Conservation (phyloP, 2,888 invertebrate genomes). For the Erpobdella octoculata region DNA sequence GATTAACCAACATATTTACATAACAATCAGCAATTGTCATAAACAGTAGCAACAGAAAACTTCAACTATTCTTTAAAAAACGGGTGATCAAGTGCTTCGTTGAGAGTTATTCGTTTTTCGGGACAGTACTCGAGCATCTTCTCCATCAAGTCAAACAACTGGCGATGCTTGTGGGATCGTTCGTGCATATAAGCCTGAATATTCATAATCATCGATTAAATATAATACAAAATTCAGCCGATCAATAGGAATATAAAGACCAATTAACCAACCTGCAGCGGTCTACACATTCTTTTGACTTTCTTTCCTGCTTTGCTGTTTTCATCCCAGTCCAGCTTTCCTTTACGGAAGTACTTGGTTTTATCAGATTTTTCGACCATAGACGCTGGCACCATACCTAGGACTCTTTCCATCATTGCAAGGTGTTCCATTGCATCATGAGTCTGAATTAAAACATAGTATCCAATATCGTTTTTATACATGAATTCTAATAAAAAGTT, state of each 20-base stretch:
- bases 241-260: neutral
- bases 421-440: conserved; percentile 98
- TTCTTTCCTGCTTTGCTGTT: conserved; percentile 91
- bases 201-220: neutral
- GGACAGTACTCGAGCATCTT: conserved; percentile 23
- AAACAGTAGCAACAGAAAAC: neutral
- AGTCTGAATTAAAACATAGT: conserved; percentile 59
- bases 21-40: neutral
- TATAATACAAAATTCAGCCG: too few species aligned
- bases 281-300: conserved; percentile 94
- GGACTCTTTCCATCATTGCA: conserved; percentile 98
- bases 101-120: conserved; percentile 14
- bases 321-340: conserved; percentile 94
- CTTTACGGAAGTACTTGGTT: conserved; percentile 95
- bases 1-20: neutral
- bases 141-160: conserved; percentile 24
- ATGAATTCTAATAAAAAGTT: neutral
- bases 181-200: conserved; percentile 19
- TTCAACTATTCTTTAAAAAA: conserved; percentile 16
- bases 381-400: conserved; percentile 88
- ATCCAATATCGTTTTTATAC: neutral
- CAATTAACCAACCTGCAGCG: conserved; percentile 66
- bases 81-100: conserved; percentile 18
- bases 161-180: neutral
- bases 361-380: conserved; percentile 60